phyloP scores from a whole-genome alignment of 1,140 invertebrate genomes.

The Tribolium castaneum region DNA sequence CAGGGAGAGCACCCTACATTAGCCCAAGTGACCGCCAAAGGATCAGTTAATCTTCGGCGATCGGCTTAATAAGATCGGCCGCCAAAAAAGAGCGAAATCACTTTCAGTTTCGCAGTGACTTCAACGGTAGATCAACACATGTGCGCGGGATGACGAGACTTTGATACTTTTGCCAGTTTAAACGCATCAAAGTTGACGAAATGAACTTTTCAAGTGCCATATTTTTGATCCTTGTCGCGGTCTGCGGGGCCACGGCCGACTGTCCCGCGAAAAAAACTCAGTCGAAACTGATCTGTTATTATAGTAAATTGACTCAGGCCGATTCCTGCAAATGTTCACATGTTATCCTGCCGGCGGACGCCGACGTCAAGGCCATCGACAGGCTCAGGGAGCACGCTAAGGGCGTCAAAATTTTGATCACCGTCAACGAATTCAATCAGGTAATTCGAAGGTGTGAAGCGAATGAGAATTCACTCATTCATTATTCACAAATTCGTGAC shows the following conservation, averaged over 20 bases:
- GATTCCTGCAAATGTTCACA: constrained; percentile 59
- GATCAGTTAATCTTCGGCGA: constrained; percentile 52
- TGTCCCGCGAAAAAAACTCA: constrained; percentile 50
- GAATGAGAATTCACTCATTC: too few species aligned
- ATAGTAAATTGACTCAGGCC: constrained; percentile 53
- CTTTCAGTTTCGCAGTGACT: constrained; percentile 46
- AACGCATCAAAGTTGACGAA: background rate
- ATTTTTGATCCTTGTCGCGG: constrained; percentile 34
- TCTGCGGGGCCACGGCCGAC: background rate
- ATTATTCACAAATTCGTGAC: too few species aligned
- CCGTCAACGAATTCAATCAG: constrained; percentile 60
- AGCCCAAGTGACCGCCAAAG: constrained; percentile 17
- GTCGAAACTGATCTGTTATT: constrained; percentile 61
- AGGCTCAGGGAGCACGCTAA: constrained; percentile 47
- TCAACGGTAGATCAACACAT: constrained; percentile 15
- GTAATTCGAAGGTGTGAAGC: constrained; percentile 44
- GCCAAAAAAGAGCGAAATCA: constrained; percentile 42
- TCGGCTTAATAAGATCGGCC: constrained; percentile 50
- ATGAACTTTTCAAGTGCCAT: constrained; percentile 43
- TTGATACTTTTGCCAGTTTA: background rate
- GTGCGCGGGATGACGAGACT: constrained; percentile 5
- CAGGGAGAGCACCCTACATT: constrained; percentile 45
- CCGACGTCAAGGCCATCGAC: constrained; percentile 55
- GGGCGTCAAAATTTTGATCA: constrained; percentile 58
- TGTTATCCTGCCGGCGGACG: constrained; percentile 56